Evolutionary conservation across 2,113 vertebrate genomes (phyloP).

Genomic region (Hypanus sabinus): DNA sequence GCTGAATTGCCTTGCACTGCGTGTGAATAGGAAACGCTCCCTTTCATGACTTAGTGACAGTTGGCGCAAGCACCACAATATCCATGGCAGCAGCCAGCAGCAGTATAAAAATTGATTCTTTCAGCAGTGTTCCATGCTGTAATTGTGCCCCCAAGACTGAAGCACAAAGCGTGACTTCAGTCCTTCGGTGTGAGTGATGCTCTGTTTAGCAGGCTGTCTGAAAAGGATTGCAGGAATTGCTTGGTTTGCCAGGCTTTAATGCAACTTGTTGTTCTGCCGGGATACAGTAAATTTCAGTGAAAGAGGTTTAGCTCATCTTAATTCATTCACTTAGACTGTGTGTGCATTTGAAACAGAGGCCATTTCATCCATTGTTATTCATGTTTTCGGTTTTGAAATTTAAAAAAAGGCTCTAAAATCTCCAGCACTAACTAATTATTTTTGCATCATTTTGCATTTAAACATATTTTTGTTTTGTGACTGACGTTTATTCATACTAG

Average conservation of each 20-base stretch:
- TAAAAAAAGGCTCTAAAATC: not conserved
- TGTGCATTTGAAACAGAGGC: slow-evolving; percentile 10
- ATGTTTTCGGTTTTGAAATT: not conserved
- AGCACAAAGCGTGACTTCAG: slow-evolving; percentile 37
- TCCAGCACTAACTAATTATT: not conserved
- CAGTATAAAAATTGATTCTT: slow-evolving; percentile 37
- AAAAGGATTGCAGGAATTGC: slow-evolving; percentile 33
- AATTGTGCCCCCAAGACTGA: slow-evolving; percentile 36
- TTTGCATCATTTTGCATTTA: not conserved
- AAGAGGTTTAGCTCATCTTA: slow-evolving; percentile 2
- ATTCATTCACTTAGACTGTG: not conserved
- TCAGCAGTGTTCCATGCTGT: slow-evolving; percentile 29
- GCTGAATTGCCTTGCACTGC: slow-evolving; percentile 42
- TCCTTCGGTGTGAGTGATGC: slow-evolving; percentile 33
- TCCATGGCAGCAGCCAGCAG: slow-evolving; percentile 51
- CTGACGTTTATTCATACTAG: not conserved
- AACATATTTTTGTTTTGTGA: not conserved
- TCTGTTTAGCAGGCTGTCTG: slow-evolving; percentile 18
- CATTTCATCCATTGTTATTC: not conserved
- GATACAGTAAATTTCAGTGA: slow-evolving; percentile 28
- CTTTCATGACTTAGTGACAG: slow-evolving; percentile 45
- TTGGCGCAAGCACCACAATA: slow-evolving; percentile 53
- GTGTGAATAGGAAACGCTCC: slow-evolving; percentile 47
- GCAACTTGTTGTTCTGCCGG: slow-evolving; percentile 30
- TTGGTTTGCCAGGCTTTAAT: slow-evolving; percentile 29